Conservation (phyloP, 2,888 invertebrate species). For the Hirtodrosophila alboralis region DNA sequence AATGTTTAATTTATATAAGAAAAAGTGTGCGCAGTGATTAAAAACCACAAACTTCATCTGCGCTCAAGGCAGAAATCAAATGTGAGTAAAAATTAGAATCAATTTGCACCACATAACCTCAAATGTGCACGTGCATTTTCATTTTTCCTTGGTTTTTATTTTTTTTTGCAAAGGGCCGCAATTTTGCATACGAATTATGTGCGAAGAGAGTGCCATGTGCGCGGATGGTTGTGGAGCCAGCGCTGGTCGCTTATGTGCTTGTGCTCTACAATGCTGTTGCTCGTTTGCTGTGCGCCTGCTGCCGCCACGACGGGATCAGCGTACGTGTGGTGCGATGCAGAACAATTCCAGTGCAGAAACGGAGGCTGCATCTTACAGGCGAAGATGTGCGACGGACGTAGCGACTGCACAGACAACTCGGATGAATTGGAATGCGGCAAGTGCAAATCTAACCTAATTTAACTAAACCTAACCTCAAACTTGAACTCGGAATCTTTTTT, state of each 20-base stretch:
- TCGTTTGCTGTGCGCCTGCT: conserved; percentile 65
- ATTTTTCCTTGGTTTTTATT: too few relatives aligned
- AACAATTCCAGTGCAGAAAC: conserved; percentile 85
- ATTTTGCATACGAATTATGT: conserved; percentile 34
- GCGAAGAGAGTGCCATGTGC: conserved; percentile 45
- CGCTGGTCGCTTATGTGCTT: conserved; percentile 39
- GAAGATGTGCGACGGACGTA: conserved; percentile 82
- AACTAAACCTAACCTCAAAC: conserved; percentile 23
- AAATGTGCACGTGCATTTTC: conserved; percentile 48
- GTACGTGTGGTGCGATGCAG: conserved; percentile 78
- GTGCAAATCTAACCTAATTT: conserved; percentile 14
- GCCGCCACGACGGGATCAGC: conserved; percentile 55
- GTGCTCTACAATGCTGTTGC: conserved; percentile 52
- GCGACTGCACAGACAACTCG: conserved; percentile 81
- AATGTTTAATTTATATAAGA: conserved; percentile 32
- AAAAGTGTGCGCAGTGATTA: conserved; percentile 21
- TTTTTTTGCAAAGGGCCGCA: conserved; percentile 31
- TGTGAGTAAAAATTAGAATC: conserved; percentile 27
- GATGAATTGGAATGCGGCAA: conserved; percentile 83
- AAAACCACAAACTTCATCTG: conserved; percentile 20
- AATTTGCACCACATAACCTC: conserved; percentile 49
- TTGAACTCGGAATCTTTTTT: too few relatives aligned
- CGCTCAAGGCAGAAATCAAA: conserved; percentile 32
- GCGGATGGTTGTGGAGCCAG: conserved; percentile 19
- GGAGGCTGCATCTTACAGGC: conserved; percentile 81